phyloP scores from a whole-genome alignment of 2,113 vertebrate species.

The Vulpes vulpes region DNA sequence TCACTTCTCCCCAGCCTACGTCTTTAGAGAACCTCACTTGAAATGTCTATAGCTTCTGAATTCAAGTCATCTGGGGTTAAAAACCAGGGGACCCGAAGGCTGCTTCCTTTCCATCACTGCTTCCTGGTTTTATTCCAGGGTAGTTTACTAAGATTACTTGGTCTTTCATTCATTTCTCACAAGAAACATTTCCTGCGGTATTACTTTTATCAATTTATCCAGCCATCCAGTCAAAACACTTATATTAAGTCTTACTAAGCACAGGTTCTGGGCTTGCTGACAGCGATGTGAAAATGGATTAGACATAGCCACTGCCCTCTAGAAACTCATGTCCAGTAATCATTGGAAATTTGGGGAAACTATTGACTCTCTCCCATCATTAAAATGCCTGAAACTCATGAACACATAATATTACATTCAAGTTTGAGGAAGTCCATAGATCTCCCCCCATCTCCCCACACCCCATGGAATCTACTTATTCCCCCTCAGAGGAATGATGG shows the following conservation, averaged over 20 bases:
- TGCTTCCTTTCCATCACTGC: not conserved
- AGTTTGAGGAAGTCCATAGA: not conserved
- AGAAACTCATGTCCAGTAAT: not conserved
- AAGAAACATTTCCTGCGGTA: not conserved
- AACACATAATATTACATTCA: not conserved
- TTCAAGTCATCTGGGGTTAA: not conserved
- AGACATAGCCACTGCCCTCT: not conserved
- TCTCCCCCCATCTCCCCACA: accelerated
- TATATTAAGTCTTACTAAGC: not conserved
- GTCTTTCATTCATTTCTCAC: not conserved
- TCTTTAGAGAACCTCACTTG: not conserved
- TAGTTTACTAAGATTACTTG: not conserved
- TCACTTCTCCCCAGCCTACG: not conserved
- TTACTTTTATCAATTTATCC: not conserved
- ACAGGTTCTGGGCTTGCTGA: not conserved
- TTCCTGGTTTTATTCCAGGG: not conserved
- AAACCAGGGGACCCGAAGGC: not conserved
- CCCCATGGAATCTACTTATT: not conserved
- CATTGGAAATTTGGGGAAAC: not conserved
- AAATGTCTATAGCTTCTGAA: not conserved
- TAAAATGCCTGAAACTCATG: not conserved
- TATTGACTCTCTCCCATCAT: not conserved
- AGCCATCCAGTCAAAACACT: not conserved
- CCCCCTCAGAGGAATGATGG: not conserved
- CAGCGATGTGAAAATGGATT: not conserved